Evolutionary conservation across 2,797 vertebrate species (phyloP), one percentile per base, ranked within the genome.

Genomic region (Cottoperca gobio): DNA sequence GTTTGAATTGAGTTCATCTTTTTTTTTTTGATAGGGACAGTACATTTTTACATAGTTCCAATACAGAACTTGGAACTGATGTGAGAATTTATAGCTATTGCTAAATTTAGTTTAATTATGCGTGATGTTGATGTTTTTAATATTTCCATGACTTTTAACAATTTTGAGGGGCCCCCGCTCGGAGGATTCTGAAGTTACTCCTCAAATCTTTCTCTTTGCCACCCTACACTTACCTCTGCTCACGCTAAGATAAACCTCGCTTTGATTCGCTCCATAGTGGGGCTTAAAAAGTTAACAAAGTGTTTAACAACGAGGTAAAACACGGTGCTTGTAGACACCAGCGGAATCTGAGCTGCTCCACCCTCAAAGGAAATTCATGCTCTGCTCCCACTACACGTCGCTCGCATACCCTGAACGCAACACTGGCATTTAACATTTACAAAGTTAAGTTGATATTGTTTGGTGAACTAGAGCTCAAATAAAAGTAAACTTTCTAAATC

Each of bases 221-320:
- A 9, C 45, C 61, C 21, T 49, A 12, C 31, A 26, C 31, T 59
- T 57, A 14, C 37, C 46, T 37, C n/a, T 52, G 12, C 66, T 57
- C 17, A 39, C 1, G 3, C 57, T 43, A 21, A 46, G 59, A 19
- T 23, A 65, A 61, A 61, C 19, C 2, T 2, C 8, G 10, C n/a
- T 40, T 28, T 23, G 0, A 21, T 42, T 8, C 2, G 2, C 61
- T 49, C 48, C 53, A 10, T 5, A 37, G 65, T 21, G 2, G 10
- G 2, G 11, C 48, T 64, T 53, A 39, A 72, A 74, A 69, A 54
- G 60, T 69, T 75, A 71, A 31, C 31, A 6, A 75, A 78, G 55
- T 46, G 16, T 76, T 76, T 65, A 57, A 81, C 19, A 48, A 45
- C 12, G 5, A 9, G 17, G 19, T 50, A 31, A 70, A n/a, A 73